A percentile compares a stretch with the other conserved stretches of the same genome.
Evolutionary conservation across 2,113 vertebrate genomes (phyloP).

Genomic region (Dromaius novaehollandiae): DNA sequence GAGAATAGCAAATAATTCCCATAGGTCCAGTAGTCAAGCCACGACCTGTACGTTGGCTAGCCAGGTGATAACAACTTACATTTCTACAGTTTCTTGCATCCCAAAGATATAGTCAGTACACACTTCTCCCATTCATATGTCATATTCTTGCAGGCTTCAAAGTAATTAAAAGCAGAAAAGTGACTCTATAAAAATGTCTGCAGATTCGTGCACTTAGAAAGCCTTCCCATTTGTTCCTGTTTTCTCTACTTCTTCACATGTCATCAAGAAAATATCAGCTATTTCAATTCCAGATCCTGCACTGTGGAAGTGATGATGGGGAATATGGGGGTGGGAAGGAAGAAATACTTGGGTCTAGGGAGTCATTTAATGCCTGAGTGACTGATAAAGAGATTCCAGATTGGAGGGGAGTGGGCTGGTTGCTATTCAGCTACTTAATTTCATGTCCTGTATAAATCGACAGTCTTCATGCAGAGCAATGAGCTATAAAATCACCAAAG

Average conservation of each 20-base stretch:
- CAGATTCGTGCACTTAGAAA: background rate
- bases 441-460: background rate
- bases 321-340: background rate
- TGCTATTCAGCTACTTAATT: background rate
- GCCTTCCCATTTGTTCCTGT: background rate
- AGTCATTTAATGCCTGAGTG: background rate
- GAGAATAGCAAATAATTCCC: constrained; percentile 49
- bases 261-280: background rate
- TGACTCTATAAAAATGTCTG: constrained; percentile 26
- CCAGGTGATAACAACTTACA: constrained; percentile 39
- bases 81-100: background rate
- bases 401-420: background rate
- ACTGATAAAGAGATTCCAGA: background rate
- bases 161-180: constrained; percentile 13
- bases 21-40: background rate
- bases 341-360: background rate
- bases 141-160: constrained; percentile 42
- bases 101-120: background rate
- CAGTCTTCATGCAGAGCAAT: background rate
- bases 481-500: constrained; percentile 10
- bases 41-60: constrained; percentile 50
- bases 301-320: background rate
- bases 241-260: background rate
- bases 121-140: background rate
- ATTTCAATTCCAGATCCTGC: background rate